These are phyloP conservation scores for Formica aserva DNA, from an alignment of 2,888 invertebrate species.

Conservation along the genomic window DNA sequence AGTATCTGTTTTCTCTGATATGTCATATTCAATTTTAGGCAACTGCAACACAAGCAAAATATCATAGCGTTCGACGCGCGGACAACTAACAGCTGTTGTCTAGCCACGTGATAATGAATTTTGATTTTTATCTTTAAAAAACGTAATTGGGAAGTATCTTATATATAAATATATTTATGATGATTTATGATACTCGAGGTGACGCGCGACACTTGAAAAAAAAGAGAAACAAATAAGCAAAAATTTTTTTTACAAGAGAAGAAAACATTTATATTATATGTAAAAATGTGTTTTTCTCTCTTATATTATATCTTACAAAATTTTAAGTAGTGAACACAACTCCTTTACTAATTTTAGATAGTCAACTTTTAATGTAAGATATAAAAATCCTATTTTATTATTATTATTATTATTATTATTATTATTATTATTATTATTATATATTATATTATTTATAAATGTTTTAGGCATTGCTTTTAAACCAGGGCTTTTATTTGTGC, in stretches of 20 bases:
- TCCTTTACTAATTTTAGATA: not conserved
- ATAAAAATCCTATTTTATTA: not conserved
- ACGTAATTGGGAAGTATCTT: not conserved
- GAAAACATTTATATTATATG: not conserved
- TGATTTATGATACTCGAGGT: not conserved
- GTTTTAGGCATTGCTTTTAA: not conserved
- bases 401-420: no score
- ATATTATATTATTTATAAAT: not conserved
- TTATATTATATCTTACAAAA: not conserved
- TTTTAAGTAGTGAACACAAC: not conserved
- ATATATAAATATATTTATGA: not conserved
- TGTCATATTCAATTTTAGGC: conserved; percentile 14
- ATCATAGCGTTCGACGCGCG: not conserved
- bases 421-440: not conserved
- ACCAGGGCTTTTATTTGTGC: not conserved
- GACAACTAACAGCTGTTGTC: not conserved
- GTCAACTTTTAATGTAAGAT: not conserved
- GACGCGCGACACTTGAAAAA: not conserved
- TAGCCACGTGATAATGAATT: not conserved
- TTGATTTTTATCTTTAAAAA: not conserved
- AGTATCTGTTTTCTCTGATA: not conserved
- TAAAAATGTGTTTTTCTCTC: not conserved
- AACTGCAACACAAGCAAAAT: not conserved
- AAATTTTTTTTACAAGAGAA: not conserved
- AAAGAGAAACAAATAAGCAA: no score